These are phyloP conservation scores for Orthosia gracilis DNA, from an alignment of 2,888 invertebrate genomes.

Conservation along the genomic window DNA sequence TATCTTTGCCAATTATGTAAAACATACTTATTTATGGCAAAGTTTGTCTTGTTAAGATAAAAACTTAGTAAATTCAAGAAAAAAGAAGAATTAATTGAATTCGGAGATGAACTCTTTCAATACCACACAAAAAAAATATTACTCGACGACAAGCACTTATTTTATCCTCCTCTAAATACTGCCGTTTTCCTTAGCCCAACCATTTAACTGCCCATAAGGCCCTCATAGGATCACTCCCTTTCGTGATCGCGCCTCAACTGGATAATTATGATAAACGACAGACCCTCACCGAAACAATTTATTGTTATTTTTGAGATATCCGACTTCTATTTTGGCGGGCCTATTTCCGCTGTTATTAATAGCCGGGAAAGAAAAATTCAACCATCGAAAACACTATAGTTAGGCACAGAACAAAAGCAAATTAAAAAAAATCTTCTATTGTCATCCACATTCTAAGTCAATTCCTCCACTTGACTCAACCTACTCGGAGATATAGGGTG, in stretches of 20 bases:
- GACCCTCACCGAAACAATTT: constrained; percentile 33
- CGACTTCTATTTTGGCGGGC: constrained; percentile 19
- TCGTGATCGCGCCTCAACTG: constrained; percentile 20
- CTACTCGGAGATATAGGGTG: too few relatives aligned
- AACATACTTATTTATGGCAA: too few relatives aligned
- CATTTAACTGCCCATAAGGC: constrained; percentile 22
- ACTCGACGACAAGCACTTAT: neutral
- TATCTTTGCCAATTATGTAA: too few relatives aligned
- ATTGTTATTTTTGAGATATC: constrained; percentile 37
- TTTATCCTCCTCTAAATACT: neutral
- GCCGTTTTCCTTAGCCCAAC: neutral
- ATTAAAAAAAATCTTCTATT: neutral
- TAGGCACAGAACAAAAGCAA: too few relatives aligned
- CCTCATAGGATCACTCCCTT: constrained; percentile 16
- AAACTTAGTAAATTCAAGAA: neutral
- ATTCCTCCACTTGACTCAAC: too few relatives aligned
- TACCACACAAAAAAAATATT: neutral
- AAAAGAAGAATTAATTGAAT: neutral
- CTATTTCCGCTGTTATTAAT: constrained; percentile 4
- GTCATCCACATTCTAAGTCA: too few relatives aligned
- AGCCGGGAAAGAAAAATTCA: neutral
- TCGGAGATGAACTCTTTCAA: neutral
- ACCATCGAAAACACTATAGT: neutral
- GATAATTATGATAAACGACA: constrained; percentile 45
- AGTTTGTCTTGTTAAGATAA: neutral